A percentile compares a stretch with the other conserved stretches of the same genome.
Evolutionary conservation across 1,140 invertebrate genomes (phyloP).

Genomic region (Vanessa atalanta): DNA sequence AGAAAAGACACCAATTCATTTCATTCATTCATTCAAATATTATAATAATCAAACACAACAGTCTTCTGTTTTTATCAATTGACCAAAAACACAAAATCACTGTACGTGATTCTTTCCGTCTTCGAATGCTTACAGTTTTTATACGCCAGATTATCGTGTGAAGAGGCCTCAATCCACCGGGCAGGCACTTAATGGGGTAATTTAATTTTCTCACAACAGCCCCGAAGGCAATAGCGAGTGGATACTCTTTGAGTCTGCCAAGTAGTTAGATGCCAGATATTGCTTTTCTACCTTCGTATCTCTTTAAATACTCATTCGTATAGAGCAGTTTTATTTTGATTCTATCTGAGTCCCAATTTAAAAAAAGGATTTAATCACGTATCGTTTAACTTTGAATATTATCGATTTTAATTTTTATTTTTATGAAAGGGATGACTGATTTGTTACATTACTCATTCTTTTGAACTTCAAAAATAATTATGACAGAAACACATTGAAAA

Average conservation of each 20-base stretch:
- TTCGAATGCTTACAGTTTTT: not conserved
- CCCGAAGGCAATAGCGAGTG: constrained; percentile 48
- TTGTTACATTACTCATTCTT: too few relatives aligned
- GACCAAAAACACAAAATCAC: not conserved
- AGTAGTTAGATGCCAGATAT: constrained; percentile 50
- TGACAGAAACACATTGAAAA: too few relatives aligned
- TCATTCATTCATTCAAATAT: too few relatives aligned
- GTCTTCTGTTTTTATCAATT: not conserved
- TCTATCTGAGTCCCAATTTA: constrained; percentile 18
- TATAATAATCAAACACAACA: too few relatives aligned
- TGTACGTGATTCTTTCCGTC: not conserved
- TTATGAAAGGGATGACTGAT: too few relatives aligned
- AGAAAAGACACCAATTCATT: too few relatives aligned
- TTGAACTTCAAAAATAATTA: too few relatives aligned
- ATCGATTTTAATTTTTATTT: not conserved
- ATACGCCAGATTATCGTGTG: constrained; percentile 26
- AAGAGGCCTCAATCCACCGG: constrained; percentile 34
- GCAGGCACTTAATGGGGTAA: constrained; percentile 59
- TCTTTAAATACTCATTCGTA: constrained; percentile 52
- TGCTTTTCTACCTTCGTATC: constrained; percentile 46
- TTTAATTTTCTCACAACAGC: constrained; percentile 63
- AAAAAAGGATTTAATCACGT: constrained; percentile 17
- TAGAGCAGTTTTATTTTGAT: constrained; percentile 47
- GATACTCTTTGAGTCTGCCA: constrained; percentile 47
- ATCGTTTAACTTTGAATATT: not conserved